phyloP scores from a whole-genome alignment of 2,888 invertebrate species.

The Lumbricus terrestris region DNA sequence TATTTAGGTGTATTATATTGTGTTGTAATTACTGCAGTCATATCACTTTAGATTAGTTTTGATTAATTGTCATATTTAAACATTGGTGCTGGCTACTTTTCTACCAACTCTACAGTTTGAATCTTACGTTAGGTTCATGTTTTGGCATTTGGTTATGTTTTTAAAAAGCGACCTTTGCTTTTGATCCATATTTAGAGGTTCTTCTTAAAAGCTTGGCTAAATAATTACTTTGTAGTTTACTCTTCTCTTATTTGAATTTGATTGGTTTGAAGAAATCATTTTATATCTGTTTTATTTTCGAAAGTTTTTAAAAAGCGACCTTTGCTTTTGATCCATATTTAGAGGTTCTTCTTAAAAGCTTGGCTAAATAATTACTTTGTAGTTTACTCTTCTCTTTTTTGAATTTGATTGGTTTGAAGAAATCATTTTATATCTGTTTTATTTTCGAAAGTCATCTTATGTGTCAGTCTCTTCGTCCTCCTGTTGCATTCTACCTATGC shows the following conservation, averaged over 20 bases:
- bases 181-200: background rate
- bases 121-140: too few relatives aligned
- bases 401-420: too few relatives aligned
- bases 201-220: background rate
- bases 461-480: background rate
- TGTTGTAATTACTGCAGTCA: background rate
- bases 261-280: too few relatives aligned
- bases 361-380: too few relatives aligned
- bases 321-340: background rate
- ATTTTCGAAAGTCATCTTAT: background rate
- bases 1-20: background rate
- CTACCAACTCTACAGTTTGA: too few relatives aligned
- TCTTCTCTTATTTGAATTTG: too few relatives aligned
- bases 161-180: background rate
- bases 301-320: too few relatives aligned
- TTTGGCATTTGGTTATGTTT: too few relatives aligned
- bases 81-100: too few relatives aligned
- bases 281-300: too few relatives aligned
- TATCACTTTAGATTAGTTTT: background rate
- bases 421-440: background rate
- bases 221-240: background rate
- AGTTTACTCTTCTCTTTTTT: background rate
- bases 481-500: too few relatives aligned
- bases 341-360: background rate
- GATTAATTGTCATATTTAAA: background rate